These are phyloP conservation scores for Crocuta crocuta DNA, from an alignment of 2,113 vertebrate genomes.

Conservation along the genomic window DNA sequence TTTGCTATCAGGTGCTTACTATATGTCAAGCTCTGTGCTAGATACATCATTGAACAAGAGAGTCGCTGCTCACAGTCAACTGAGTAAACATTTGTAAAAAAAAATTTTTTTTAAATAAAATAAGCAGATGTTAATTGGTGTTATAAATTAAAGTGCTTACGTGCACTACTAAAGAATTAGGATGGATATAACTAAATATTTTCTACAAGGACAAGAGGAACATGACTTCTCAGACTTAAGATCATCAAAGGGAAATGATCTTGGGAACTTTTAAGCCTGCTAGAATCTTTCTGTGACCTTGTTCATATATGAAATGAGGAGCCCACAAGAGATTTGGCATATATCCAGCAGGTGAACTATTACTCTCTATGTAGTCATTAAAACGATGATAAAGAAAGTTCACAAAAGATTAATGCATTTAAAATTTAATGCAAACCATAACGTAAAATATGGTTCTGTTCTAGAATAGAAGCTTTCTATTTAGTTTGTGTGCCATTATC, in stretches of 20 bases:
- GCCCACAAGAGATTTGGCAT: not conserved
- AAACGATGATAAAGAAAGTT: slow-evolving; percentile 49
- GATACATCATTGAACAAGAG: not conserved
- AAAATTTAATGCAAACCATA: not conserved
- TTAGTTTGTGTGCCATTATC: not conserved
- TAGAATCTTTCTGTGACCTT: not conserved
- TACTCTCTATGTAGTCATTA: not conserved
- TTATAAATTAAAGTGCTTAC: not conserved
- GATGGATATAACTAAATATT: not conserved
- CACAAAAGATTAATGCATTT: not conserved
- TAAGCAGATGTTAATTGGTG: not conserved
- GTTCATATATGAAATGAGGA: not conserved
- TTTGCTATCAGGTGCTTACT: not conserved
- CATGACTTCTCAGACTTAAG: not conserved
- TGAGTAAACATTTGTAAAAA: not conserved
- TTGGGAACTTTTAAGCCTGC: not conserved
- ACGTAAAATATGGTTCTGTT: not conserved
- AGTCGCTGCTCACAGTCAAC: not conserved
- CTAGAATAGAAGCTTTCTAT: not conserved
- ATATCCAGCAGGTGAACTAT: not conserved
- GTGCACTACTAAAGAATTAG: not conserved
- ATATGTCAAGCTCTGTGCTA: not conserved
- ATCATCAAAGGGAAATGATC: not conserved
- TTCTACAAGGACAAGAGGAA: not conserved
- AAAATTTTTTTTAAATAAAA: not conserved